Base-by-base conservation (phyloP, 2,888 invertebrate genomes). In the Ceraclea dissimilis region DNA sequence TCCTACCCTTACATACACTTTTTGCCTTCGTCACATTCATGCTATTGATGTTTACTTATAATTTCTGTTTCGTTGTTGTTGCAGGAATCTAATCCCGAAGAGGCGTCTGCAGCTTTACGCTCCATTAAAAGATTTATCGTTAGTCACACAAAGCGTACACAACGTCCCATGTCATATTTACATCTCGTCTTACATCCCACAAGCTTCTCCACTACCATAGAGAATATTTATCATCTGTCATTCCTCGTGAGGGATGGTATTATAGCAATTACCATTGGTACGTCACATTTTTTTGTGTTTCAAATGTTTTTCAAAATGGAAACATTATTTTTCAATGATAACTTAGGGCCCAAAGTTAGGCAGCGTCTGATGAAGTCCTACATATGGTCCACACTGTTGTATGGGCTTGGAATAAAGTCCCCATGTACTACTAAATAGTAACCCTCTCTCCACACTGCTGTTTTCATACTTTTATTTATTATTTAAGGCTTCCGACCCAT, bases 181-280 rank as follows among this genome's bases (percentile, higher is more conserved):
- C 39, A 5, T 8, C 67, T 79, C 10, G 78, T 83, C 17, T 66
- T 84, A 57, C 79, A 85, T 67, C 83, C 83, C 0, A 65, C 66
- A 26, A 76, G 79, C 69, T 85, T 83, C 72, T 70, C 77, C 1
- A 70, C 72, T 52, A 81, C 83, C 22, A 72, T 85, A 1, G 83
- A 85, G 71, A 85, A 85, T 65, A 75, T 84, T 44, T 79, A 85
- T 69, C 76, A 84, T 63, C 71, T 81, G n/a, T 79, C 84, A 0
- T 85, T 84, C 69, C 71, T 85, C 2, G 73, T 80, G 1, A 68
- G 79, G 50, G 83, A 84, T 64, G 82, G 81, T 0, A 67, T 70
- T 56, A 68, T 82, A 1, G 67, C 71, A 48, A 67, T 84, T 5
- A 65, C 70, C 16, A 65, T 79, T 54, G 78, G 82, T 82, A 63